Evolutionary conservation across 2,113 vertebrate species (phyloP).

Genomic region (Heterochromis multidens): DNA sequence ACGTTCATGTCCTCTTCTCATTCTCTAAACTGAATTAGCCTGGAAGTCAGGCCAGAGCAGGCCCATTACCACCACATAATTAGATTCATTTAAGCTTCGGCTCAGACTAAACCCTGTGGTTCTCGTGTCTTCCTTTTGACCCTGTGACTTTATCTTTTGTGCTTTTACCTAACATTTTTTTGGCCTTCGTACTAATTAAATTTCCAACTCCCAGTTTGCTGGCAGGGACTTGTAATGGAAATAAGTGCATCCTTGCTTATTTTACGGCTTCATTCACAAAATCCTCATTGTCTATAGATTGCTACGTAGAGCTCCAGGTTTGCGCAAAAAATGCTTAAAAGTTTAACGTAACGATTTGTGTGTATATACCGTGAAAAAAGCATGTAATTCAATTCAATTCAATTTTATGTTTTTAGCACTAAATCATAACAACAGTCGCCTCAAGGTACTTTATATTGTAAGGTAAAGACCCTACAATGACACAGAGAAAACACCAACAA

Average conservation of each 20-base stretch:
- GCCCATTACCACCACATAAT: conserved; percentile 38
- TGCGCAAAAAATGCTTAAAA: neutral
- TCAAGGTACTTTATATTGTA: too few species aligned
- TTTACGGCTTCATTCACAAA: neutral
- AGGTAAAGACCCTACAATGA: too few species aligned
- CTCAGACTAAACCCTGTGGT: neutral
- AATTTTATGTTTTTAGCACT: too few species aligned
- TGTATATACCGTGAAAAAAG: neutral
- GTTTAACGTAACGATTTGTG: neutral
- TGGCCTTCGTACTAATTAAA: neutral
- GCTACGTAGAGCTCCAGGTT: neutral
- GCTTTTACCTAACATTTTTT: neutral
- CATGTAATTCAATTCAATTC: too few species aligned
- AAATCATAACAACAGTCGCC: too few species aligned
- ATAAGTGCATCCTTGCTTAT: neutral
- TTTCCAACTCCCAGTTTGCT: neutral
- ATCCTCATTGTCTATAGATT: neutral
- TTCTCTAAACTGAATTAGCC: conserved; percentile 32
- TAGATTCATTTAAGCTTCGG: conserved; percentile 27
- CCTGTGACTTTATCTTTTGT: neutral
- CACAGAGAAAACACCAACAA: too few species aligned
- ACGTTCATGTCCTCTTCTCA: conserved; percentile 14
- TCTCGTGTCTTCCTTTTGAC: neutral
- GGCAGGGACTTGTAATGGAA: neutral
- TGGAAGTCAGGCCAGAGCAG: conserved; percentile 29